phyloP scores from a whole-genome alignment of 1,140 invertebrate genomes.

The Diorhabda sublineata region DNA sequence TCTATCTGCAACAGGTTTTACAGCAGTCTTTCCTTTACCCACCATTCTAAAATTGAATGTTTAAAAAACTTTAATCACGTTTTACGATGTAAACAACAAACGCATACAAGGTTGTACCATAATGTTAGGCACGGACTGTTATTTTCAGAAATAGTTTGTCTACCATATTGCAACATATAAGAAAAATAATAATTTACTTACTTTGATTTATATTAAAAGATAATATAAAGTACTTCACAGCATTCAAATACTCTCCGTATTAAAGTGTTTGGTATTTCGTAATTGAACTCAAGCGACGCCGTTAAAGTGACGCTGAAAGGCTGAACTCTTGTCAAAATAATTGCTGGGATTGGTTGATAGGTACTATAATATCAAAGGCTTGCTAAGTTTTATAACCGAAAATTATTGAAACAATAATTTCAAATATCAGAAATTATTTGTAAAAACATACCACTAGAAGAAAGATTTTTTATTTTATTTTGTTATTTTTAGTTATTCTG shows the following conservation, averaged over 20 bases:
- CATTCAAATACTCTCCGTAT: too few species aligned
- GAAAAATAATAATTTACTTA: not conserved
- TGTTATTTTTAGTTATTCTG: too few species aligned
- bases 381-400: too few species aligned
- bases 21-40: constrained; percentile 12
- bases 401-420: too few species aligned
- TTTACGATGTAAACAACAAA: constrained; percentile 1
- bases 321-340: not conserved
- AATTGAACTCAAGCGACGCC: constrained; percentile 9
- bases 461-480: too few species aligned
- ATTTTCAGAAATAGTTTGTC: not conserved
- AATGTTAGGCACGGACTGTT: not conserved
- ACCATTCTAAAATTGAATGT: constrained; percentile 3
- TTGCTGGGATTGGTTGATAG: not conserved
- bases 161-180: not conserved
- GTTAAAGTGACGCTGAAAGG: constrained; percentile 4
- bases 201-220: too few species aligned
- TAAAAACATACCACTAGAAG: too few species aligned
- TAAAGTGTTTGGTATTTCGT: too few species aligned
- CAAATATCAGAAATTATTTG: too few species aligned
- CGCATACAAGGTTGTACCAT: not conserved
- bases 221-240: too few species aligned
- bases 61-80: not conserved
- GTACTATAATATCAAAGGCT: too few species aligned
- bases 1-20: not conserved